Evolutionary conservation across 2,888 invertebrate species (phyloP).

Genomic region (Chromoteleia sp.): DNA sequence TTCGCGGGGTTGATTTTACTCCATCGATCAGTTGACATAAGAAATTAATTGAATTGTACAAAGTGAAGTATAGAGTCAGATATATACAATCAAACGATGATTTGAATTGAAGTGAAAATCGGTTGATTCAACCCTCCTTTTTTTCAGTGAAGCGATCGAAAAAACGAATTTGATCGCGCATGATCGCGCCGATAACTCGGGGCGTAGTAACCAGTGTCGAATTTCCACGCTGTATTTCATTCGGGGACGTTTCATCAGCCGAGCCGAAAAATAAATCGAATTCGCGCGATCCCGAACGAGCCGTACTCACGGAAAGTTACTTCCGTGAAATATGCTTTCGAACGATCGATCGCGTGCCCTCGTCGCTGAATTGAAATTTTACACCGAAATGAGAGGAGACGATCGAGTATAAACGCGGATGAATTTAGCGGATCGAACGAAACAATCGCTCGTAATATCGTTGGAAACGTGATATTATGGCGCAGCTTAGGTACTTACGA

Average conservation of each 20-base stretch:
- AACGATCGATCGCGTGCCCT: slow-evolving; percentile 33
- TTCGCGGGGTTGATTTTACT: too few relatives aligned
- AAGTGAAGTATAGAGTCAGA: too few relatives aligned
- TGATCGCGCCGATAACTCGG: slow-evolving; percentile 41
- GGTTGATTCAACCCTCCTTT: too few relatives aligned
- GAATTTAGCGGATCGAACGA: slow-evolving; percentile 25
- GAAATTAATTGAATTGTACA: too few relatives aligned
- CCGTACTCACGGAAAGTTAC: slow-evolving; percentile 77
- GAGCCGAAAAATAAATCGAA: slow-evolving; percentile 78
- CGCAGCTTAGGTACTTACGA: slow-evolving; percentile 91
- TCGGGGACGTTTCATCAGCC: slow-evolving; percentile 65
- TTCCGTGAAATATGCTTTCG: slow-evolving; percentile 46
- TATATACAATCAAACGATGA: too few relatives aligned
- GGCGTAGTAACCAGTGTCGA: slow-evolving; percentile 70
- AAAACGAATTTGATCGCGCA: slow-evolving; percentile 24
- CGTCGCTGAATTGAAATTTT: slow-evolving; percentile 31
- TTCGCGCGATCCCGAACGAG: slow-evolving; percentile 79
- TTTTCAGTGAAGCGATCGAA: slow-evolving; percentile 17
- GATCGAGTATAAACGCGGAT: slow-evolving; percentile 10
- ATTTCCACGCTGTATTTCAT: slow-evolving; percentile 74
- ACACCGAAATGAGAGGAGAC: slow-evolving; percentile 26
- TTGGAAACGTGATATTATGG: slow-evolving; percentile 14
- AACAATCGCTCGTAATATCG: slow-evolving; percentile 41
- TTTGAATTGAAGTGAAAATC: too few relatives aligned
- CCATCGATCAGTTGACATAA: too few relatives aligned